Conservation (phyloP, 1,140 invertebrate genomes). For the Armadillidium nasatum region DNA sequence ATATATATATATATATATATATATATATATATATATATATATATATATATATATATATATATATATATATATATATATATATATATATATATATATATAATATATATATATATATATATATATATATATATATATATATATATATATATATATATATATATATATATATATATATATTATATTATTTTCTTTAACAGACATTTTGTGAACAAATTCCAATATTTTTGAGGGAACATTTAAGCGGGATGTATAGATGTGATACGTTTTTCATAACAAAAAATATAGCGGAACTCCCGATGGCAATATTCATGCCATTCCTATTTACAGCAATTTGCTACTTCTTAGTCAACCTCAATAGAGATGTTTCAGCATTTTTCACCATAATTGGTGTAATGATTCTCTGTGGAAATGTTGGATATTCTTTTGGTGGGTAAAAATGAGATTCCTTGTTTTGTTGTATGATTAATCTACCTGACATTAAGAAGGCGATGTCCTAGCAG, state of each 20-base stretch:
- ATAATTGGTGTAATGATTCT: slow-evolving; percentile 68
- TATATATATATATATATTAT: not conserved
- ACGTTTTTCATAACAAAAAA: slow-evolving; percentile 54
- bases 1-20: not conserved
- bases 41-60: slow-evolving; percentile 20
- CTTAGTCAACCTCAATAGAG: slow-evolving; percentile 73
- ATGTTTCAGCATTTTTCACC: slow-evolving; percentile 65
- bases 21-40: slow-evolving; percentile 22
- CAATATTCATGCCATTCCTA: slow-evolving; percentile 66
- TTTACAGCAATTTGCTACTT: slow-evolving; percentile 82
- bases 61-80: not conserved
- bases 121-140: slow-evolving; percentile 22
- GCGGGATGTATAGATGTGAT: slow-evolving; percentile 46
- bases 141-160: slow-evolving; percentile 13
- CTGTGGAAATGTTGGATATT: slow-evolving; percentile 82
- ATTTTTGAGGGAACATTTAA: slow-evolving; percentile 47
- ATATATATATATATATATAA: not conserved
- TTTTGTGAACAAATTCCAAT: slow-evolving; percentile 46
- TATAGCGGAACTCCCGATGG: slow-evolving; percentile 73
- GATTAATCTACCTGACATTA: too few relatives aligned
- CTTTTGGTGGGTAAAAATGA: slow-evolving; percentile 66
- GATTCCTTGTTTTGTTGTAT: too few relatives aligned
- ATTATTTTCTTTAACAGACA: too few relatives aligned
- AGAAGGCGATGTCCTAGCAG: too few relatives aligned
- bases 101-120: slow-evolving; percentile 13